phyloP scores from a whole-genome alignment of 2,888 invertebrate genomes.

The Acleris literana region DNA sequence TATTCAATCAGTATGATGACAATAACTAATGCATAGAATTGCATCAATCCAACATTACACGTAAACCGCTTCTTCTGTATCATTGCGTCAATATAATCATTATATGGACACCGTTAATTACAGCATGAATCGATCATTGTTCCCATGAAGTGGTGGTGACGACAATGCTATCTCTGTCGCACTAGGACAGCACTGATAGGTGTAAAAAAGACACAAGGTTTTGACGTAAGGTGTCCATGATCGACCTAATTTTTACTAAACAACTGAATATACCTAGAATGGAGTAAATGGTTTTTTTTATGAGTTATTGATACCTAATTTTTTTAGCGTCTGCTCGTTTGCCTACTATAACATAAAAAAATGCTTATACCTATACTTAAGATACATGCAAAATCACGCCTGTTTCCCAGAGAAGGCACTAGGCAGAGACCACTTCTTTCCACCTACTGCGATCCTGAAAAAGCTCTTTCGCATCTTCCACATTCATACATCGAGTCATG shows the following conservation, averaged over 20 bases:
- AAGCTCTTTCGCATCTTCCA: too few species aligned
- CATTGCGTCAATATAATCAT: conserved; percentile 15
- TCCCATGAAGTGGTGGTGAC: conserved; percentile 6
- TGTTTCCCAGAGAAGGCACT: too few species aligned
- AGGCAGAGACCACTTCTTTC: too few species aligned
- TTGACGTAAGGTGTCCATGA: conserved; percentile 17
- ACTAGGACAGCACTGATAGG: not conserved
- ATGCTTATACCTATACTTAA: too few species aligned
- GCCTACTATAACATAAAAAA: too few species aligned
- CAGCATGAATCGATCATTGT: conserved; percentile 34
- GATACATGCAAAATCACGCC: too few species aligned
- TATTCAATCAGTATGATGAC: too few species aligned
- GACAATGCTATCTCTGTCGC: conserved; percentile 5
- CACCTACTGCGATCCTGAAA: too few species aligned
- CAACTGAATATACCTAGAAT: not conserved
- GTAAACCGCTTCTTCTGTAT: conserved; percentile 1
- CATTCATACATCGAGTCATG: too few species aligned
- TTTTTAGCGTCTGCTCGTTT: too few species aligned
- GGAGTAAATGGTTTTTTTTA: too few species aligned
- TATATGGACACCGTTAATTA: conserved; percentile 30
- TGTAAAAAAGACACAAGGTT: conserved; percentile 10
- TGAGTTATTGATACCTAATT: too few species aligned
- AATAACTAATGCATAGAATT: not conserved
- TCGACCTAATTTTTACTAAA: conserved; percentile 1
- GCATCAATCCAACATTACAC: not conserved